Base-by-base conservation (phyloP, 2,797 vertebrate species). In the Gymnoscopelus microlampas region DNA sequence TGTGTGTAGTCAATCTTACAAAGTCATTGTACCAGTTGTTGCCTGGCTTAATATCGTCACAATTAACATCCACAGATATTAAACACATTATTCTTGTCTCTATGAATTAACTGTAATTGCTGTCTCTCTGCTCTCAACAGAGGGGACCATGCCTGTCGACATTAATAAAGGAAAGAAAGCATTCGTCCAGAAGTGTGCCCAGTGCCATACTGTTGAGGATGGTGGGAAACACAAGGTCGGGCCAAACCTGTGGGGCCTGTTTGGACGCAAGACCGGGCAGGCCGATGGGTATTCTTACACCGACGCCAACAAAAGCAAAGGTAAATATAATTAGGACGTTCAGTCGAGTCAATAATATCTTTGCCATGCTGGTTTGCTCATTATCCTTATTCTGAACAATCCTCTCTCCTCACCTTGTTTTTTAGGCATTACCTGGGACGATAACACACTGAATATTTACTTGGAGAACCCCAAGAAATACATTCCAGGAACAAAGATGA, bases 401-500 rank as follows among this genome's bases (percentile, higher is more conserved):
- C 12, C 12, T n/a, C 12, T 51, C 14, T 53, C 4, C 66, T 70
- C 56, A 4, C 49, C 14, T 59, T 32, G 39, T 29, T n/a, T 72
- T 66, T 50, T 70, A 96, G 95, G 93, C 39, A 86, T 97, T 63
- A 23, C 72, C 69, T 96, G 95, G 95, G 71, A 77, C 53, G 94
- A 96, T 6, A 89, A 87, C 1, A 96, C 94, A 63, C 81, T 96
- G 61, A 93, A 84, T 81, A 78, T 95, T 32, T 96, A 96, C 87
- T 90, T 98, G 91, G 94, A 97, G 77, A 96, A 97, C 76, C 95
- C 95, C 26, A 96, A 96, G 93, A 97, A 97, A 84, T 96, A 95
- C 86, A 96, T 96, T 86, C 94, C 94, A 68, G 94, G 94, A 82
- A 97, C 93, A 61, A 96, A 97, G 93, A 96, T 95, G 88, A 88